Percentiles rank a stretch among this genome's conserved stretches.
phyloP scores from a whole-genome alignment of 1,140 invertebrate species.

The Ladona fulva region DNA sequence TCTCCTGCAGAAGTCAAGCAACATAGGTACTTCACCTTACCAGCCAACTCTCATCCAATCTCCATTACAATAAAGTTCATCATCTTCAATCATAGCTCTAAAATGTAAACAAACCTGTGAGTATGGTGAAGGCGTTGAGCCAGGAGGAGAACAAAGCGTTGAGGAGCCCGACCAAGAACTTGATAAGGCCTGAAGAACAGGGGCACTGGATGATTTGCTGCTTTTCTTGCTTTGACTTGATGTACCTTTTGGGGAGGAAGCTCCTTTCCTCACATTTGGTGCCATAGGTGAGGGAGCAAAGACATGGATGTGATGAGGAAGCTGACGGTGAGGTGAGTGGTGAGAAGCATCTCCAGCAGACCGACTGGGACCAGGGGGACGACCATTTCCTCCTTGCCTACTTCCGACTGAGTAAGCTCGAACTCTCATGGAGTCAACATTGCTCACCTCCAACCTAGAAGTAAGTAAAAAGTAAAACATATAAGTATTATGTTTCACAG shows the following conservation, averaged over 20 bases:
- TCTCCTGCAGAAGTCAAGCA: no score
- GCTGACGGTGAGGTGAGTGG: neutral
- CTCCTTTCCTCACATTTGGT: neutral
- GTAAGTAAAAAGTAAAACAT: neutral
- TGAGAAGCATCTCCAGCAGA: neutral
- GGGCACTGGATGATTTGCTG: conserved; percentile 49
- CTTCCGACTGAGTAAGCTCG: conserved; percentile 63
- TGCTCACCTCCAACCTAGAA: neutral
- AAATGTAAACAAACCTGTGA: neutral
- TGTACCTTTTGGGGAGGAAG: neutral
- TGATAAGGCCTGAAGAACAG: conserved; percentile 35
- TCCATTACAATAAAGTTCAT: no score
- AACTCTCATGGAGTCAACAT: conserved; percentile 38
- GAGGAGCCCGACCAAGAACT: conserved; percentile 31
- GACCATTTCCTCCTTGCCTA: conserved; percentile 26
- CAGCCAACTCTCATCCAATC: no score
- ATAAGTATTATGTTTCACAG: neutral
- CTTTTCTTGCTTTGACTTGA: conserved; percentile 22
- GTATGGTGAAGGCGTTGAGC: neutral
- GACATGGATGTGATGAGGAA: neutral
- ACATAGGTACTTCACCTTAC: no score
- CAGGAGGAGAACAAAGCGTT: neutral
- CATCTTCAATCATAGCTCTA: neutral
- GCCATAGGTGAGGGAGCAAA: neutral
- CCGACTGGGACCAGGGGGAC: no score